phyloP scores from a whole-genome alignment of 2,113 vertebrate genomes.

The Bubo bubo region DNA sequence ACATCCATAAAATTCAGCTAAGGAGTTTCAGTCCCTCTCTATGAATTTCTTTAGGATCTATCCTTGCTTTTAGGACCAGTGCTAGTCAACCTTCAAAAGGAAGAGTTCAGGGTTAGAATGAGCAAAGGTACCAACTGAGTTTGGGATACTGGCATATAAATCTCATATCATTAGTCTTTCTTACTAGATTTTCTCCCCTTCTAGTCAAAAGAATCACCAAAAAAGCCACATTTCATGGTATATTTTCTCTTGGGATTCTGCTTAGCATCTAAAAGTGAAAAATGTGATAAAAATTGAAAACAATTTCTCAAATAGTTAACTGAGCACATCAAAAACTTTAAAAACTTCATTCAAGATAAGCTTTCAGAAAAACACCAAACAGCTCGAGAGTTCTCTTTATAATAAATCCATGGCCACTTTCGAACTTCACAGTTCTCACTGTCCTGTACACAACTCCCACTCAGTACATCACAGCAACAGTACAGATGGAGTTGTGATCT shows the following conservation, averaged over 20 bases:
- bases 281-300: not conserved
- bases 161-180: not conserved
- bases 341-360: constrained; percentile 34
- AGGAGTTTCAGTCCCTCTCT: not conserved
- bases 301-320: not conserved
- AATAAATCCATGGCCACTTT: constrained; percentile 58
- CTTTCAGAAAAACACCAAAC: not conserved
- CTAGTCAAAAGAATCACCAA: not conserved
- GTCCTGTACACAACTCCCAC: constrained; percentile 69
- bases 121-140: not conserved
- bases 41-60: not conserved
- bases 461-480: constrained; percentile 68
- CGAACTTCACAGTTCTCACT: constrained; percentile 67
- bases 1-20: not conserved
- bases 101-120: not conserved
- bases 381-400: constrained; percentile 33
- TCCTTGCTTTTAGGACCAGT: not conserved
- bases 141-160: not conserved
- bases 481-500: constrained; percentile 69
- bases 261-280: not conserved
- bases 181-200: not conserved
- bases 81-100: not conserved
- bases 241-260: not conserved
- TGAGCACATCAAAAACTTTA: not conserved
- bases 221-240: not conserved